A percentile compares a stretch with the other conserved stretches of the same genome.
Evolutionary conservation across 1,140 invertebrate species (phyloP).

Genomic region (Drosophila bocqueti): DNA sequence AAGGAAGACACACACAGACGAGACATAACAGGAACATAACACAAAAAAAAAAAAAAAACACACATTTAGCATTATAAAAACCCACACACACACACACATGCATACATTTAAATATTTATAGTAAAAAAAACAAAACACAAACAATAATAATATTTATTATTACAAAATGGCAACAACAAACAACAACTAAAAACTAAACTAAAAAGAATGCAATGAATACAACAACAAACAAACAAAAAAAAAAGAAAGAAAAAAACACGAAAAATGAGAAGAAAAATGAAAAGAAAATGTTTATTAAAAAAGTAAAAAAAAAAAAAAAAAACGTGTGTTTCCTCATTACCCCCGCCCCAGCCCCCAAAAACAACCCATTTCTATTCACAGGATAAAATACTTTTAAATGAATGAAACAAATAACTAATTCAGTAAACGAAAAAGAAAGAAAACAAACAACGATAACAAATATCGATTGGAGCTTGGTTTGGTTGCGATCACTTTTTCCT

Average conservation of each 20-base stretch:
- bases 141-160: constrained; percentile 78
- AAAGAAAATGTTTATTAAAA: constrained; percentile 78
- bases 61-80: constrained; percentile 52
- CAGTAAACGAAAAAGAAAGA: not conserved
- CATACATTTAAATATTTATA: constrained; percentile 74
- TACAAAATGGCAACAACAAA: constrained; percentile 61
- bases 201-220: constrained; percentile 61
- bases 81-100: constrained; percentile 30
- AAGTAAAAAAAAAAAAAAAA: constrained; percentile 50
- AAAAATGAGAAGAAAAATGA: constrained; percentile 58
- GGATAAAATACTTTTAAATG: constrained; percentile 12
- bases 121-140: constrained; percentile 66
- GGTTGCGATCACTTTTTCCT: constrained; percentile 13
- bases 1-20: constrained; percentile 9
- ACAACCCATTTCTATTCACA: constrained; percentile 31
- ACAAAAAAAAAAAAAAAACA: constrained; percentile 31
- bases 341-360: not conserved
- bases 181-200: constrained; percentile 47
- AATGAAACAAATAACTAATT: constrained; percentile 17
- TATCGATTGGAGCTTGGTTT: constrained; percentile 38
- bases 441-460: not conserved
- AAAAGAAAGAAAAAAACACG: constrained; percentile 47
- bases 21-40: constrained; percentile 28
- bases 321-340: constrained; percentile 60
- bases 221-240: constrained; percentile 37